Base-by-base conservation (phyloP, 1,140 invertebrate species). In the Helicorthomorpha holstii region DNA sequence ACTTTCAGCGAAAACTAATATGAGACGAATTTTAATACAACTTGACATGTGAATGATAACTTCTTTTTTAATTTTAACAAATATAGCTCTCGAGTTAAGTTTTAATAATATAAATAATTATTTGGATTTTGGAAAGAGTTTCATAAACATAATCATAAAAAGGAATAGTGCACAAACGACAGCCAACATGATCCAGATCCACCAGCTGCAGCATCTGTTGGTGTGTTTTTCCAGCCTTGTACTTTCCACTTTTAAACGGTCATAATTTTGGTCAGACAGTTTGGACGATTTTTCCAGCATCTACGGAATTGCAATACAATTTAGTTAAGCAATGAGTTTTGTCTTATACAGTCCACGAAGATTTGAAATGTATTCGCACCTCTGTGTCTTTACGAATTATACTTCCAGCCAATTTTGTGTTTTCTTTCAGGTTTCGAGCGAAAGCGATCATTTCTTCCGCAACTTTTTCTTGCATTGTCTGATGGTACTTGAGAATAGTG, bases 391-490 rank as follows among this genome's bases (percentile, higher is more conserved):
- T 81, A 63, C 77, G 82, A 42, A 95, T 89, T 54, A 94, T 87
- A 52, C 76, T 77, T 63, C 81, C 85, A 34, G 88, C 86, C 23
- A 83, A 77, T 57, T 80, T 72, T 3, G 85, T 84, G 63, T 92
- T 88, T 63, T 93, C 86, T 66, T 92, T 92, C 24, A 94, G 75
- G 63, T 76, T 89, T 50, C 77, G 79, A 0, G 88, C 85, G 56
- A 94, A 74, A n/a, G 75, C 69, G 1, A 94, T 67, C 85, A 96
- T 92, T 61, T 94, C 87, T 59, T 92, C 85, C 0, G 89, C 87
- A 43, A 94, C 81, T 65, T 86, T 89, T 61, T 92, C 87, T 63
- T 94, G 89, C 65, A 85, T 78, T 57, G 82, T 78, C 59, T 85
- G 77, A 63, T 93, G 85, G 65, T 87, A 83, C 63, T 85, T 82